phyloP scores from a whole-genome alignment of 1,140 invertebrate genomes.

The Triops longicaudatus region DNA sequence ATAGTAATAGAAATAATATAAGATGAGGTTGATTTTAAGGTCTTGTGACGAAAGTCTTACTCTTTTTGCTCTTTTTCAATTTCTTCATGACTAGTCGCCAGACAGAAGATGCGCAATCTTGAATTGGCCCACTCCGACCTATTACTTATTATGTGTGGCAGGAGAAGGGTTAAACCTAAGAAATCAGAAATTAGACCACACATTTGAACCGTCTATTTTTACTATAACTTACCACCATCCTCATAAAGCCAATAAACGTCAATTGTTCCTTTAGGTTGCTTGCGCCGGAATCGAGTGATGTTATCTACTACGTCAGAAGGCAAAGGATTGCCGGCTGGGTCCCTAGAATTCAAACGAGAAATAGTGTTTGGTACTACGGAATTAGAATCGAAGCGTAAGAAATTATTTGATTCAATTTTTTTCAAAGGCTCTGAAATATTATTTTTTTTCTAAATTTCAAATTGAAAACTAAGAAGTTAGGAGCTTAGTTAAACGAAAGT shows the following conservation, averaged over 20 bases:
- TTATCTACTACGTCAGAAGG: conserved; percentile 53
- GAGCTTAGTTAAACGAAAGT: no score
- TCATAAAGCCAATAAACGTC: conserved; percentile 98
- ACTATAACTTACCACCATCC: conserved; percentile 62
- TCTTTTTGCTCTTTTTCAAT: conserved; percentile 80
- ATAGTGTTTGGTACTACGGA: not conserved
- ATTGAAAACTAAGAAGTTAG: no score
- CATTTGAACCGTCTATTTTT: not conserved
- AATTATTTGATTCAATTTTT: no score
- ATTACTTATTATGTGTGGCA: conserved; percentile 87
- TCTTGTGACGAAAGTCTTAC: conserved; percentile 47
- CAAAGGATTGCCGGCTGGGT: conserved; percentile 45
- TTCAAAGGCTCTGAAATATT: no score
- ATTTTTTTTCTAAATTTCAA: no score
- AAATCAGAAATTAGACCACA: not conserved
- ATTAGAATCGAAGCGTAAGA: not conserved
- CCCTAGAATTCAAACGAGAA: conserved; percentile 33
- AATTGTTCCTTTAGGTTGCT: conserved; percentile 60
- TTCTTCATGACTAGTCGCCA: conserved; percentile 74
- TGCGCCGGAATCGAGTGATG: conserved; percentile 45
- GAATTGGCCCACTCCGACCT: conserved; percentile 73
- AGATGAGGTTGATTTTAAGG: not conserved
- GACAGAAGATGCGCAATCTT: conserved; percentile 79
- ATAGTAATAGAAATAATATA: not conserved
- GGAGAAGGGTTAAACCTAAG: conserved; percentile 71